Base-by-base conservation (phyloP, 2,888 invertebrate species). In the Sinotaia quadrata region DNA sequence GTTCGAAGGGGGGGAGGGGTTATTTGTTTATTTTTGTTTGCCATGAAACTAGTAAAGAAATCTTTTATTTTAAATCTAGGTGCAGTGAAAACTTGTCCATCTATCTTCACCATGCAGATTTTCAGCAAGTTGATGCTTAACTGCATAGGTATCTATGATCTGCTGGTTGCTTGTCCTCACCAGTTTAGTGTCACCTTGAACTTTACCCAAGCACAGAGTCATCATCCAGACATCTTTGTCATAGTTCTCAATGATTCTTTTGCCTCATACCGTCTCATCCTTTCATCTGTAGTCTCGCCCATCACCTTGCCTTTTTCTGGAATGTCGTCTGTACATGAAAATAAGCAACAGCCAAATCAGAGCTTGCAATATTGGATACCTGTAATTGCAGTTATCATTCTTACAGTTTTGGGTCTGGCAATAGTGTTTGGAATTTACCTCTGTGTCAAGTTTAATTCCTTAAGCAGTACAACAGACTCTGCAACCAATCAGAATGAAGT, bases 81-180 rank as follows among this genome's bases (percentile, higher is more conserved):
- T 57, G 72, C 74, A n/a, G 75, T 86, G 66, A 74, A 75, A 34
- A 72, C 70, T 18, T 86, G 85, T 63, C 87, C 87, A 0, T 83
- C 81, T 31, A 81, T 84, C 57, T 70, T 87, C 33, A 82, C 81
- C 18, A 65, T 83, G 41, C 80, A 83, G 65, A 69, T 85, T n/a
- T 81, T 76, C 69, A 79, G 81, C 56, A 81, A 81, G 69, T 72
- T 78, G 33, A 73, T 76, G 69, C 70, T 75, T 1, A 63, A 74
- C 10, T 76, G 79, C 56, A 75, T 81, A 4, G 83, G 77, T 33
- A 62, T 78, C 24, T 83, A 82, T 65, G 86, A 87, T 68, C 73
- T 84, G 34, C 75, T 87, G 18, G 75, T 87, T 65, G 79, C 76
- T 65, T 85, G 85, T 68, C 85, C 84, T 8, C 57, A 75, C 21